These are phyloP conservation scores for Rallus limicola DNA, from an alignment of 2,113 vertebrate genomes.

Conservation along the genomic window DNA sequence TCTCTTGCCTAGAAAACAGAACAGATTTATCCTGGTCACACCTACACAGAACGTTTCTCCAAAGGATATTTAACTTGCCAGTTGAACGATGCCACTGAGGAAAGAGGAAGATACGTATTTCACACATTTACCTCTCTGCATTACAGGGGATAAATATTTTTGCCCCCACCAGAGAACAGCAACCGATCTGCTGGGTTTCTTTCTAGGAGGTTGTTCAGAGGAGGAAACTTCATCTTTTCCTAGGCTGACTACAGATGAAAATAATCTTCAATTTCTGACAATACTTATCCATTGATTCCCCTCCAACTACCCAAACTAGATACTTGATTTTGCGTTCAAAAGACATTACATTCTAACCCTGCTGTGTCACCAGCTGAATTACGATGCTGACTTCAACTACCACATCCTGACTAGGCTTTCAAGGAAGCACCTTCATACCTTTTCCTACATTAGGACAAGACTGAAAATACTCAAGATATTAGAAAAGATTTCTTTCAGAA, in stretches of 20 bases:
- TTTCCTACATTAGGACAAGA: neutral
- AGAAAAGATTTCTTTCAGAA: neutral
- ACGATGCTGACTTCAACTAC: neutral
- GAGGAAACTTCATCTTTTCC: neutral
- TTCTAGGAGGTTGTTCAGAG: neutral
- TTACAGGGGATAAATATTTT: neutral
- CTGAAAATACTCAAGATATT: neutral
- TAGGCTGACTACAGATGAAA: neutral
- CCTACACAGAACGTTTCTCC: neutral
- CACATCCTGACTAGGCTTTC: neutral
- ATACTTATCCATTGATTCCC: neutral
- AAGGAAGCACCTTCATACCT: neutral
- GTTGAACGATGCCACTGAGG: neutral
- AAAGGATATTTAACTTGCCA: neutral
- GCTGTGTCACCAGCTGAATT: neutral
- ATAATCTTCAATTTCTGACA: neutral
- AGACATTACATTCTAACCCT: neutral
- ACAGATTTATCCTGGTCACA: neutral
- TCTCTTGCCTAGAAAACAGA: neutral
- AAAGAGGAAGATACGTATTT: neutral
- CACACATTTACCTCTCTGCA: neutral
- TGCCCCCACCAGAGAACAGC: neutral
- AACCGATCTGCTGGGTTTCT: neutral
- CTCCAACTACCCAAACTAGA: neutral
- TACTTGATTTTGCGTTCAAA: neutral